Percentiles rank a stretch among this genome's conserved stretches.
phyloP scores from a whole-genome alignment of 2,113 vertebrate genomes.

The Balaeniceps rex region DNA sequence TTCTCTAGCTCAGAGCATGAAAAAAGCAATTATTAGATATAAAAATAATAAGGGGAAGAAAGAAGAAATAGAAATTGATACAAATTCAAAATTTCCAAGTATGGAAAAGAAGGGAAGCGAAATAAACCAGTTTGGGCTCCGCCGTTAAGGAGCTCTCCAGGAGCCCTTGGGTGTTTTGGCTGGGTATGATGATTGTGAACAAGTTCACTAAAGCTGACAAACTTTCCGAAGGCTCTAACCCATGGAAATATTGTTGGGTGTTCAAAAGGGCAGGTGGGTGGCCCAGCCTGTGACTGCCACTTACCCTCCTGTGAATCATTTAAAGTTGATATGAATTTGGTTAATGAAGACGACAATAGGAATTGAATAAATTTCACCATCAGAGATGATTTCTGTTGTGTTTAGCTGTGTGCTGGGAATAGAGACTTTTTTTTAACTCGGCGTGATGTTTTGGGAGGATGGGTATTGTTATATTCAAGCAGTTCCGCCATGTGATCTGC shows the following conservation, averaged over 20 bases:
- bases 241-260: accelerated
- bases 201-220: not conserved
- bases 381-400: not conserved
- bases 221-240: not conserved
- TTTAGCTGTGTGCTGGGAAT: not conserved
- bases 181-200: not conserved
- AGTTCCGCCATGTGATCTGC: not conserved
- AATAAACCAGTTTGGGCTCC: not conserved
- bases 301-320: not conserved
- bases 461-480: not conserved
- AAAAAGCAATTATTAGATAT: not conserved
- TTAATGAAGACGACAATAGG: not conserved
- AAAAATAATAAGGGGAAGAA: not conserved
- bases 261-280: not conserved
- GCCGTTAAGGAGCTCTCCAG: not conserved
- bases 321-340: not conserved
- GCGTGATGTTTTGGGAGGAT: not conserved
- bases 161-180: not conserved
- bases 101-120: not conserved
- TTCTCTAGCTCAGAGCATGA: not conserved
- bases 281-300: not conserved
- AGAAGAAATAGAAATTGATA: not conserved
- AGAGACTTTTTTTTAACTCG: not conserved
- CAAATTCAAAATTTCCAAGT: too few relatives aligned
- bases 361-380: not conserved